phyloP scores from a whole-genome alignment of 2,888 invertebrate species.

The Rosalia funebris region DNA sequence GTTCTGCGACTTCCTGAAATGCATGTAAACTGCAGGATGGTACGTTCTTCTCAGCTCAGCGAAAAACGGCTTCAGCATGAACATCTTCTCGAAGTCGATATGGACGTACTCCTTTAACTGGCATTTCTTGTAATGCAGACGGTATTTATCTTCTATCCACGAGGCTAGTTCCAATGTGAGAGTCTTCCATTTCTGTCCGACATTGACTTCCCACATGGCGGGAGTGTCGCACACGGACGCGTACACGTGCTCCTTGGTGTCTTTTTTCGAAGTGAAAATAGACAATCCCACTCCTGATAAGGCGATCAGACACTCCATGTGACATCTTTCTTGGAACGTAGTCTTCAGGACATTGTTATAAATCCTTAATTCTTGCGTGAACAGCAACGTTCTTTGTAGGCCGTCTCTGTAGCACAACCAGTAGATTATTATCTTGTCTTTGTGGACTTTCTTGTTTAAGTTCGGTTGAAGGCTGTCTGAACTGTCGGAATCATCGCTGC shows the following conservation, averaged over 20 bases:
- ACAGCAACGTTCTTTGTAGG: slow-evolving; percentile 76
- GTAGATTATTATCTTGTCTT: slow-evolving; percentile 80
- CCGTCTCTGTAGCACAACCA: slow-evolving; percentile 84
- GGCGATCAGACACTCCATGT: slow-evolving; percentile 75
- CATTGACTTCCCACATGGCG: slow-evolving; percentile 84
- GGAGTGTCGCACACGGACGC: slow-evolving; percentile 74
- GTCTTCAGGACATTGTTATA: slow-evolving; percentile 70
- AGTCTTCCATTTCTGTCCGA: slow-evolving; percentile 82
- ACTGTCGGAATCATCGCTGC: slow-evolving; percentile 69
- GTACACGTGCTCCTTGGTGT: slow-evolving; percentile 75
- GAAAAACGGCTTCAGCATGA: slow-evolving; percentile 87
- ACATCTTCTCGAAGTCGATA: slow-evolving; percentile 85
- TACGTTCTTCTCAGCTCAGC: slow-evolving; percentile 80
- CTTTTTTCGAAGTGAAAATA: slow-evolving; percentile 62
- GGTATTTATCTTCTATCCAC: slow-evolving; percentile 85
- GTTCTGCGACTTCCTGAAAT: slow-evolving; percentile 76
- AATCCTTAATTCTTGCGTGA: slow-evolving; percentile 80
- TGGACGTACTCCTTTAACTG: slow-evolving; percentile 81
- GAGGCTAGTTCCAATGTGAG: slow-evolving; percentile 80
- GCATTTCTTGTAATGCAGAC: slow-evolving; percentile 74
- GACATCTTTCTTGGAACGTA: slow-evolving; percentile 75
- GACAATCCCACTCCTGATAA: slow-evolving; percentile 75
- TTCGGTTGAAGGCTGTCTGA: slow-evolving; percentile 59
- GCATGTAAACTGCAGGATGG: slow-evolving; percentile 79
- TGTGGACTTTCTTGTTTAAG: slow-evolving; percentile 72